Base-by-base conservation (phyloP, 2,113 vertebrate genomes). In the Setophaga petechia region DNA sequence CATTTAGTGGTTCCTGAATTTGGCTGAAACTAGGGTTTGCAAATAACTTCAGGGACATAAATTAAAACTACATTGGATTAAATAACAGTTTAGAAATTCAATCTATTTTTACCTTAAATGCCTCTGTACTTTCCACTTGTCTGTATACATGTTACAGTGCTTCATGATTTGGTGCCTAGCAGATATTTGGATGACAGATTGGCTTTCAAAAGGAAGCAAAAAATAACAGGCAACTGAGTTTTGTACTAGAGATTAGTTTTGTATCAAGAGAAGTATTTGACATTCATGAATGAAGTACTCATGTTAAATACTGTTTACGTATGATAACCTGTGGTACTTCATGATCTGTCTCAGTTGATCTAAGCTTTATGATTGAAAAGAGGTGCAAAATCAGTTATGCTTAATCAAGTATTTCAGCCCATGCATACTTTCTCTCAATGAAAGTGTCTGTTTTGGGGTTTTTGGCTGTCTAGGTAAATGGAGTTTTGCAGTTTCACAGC, bases 391-490 rank as follows among this genome's bases (percentile, higher is more conserved):
- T 12, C 14, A 30, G 8, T 57, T 76, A 35, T 7, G 12, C 9
- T 83, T 90, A 58, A 44, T 72, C 41, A 65, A 49, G 4, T 59
- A 30, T 79, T 78, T 90, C 49, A 89, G 41, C 3, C 9, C 6
- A 8, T 41, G 14, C 10, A 39, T 63, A 2, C 37, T 43, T 95
- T 91, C 15, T 67, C 1, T 37, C 71, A 82, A 30, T 46, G 43
- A 63, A 65, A n/a, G 9, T 1, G 4, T 22, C 18, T 0, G 0
- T 54, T 59, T 78, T 10, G 12, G 0, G 1, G 0, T 11, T 58
- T 84, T 78, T 61, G 17, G 61, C 7, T 55, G 2, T 68, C 10
- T 31, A 49, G 20, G 7, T 84, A 51, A 71, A 71, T 39, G 21
- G 15, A 59, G 14, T 74, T 95, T 84, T 90, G 17, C 62, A 65